Evolutionary conservation across 2,888 invertebrate genomes (phyloP).

Genomic region (Dusona sp.): DNA sequence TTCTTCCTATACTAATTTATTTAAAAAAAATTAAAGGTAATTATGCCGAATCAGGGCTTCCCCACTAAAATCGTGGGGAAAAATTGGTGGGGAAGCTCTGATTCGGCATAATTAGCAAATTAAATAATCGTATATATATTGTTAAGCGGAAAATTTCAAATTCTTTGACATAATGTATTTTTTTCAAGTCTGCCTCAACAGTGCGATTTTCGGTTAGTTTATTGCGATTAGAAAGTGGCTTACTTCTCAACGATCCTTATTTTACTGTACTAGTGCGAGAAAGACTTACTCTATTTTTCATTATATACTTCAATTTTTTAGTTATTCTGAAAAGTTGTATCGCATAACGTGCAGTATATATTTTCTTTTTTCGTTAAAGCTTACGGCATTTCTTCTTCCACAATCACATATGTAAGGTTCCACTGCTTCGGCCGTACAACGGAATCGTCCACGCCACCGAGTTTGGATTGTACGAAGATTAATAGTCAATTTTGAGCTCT

Average conservation of each 20-base stretch:
- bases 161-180: no score
- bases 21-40: no score
- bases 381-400: conserved; percentile 86
- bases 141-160: neutral
- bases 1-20: neutral
- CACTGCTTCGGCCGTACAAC: conserved; percentile 83
- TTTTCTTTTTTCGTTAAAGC: neutral
- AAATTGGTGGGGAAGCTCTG: no score
- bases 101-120: no score
- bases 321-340: neutral
- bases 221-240: neutral
- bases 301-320: neutral
- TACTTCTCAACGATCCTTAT: neutral
- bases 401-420: conserved; percentile 85
- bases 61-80: no score
- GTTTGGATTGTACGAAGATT: conserved; percentile 71
- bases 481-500: conserved; percentile 75
- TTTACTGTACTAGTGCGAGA: neutral
- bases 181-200: no score
- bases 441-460: conserved; percentile 86
- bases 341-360: neutral
- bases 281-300: neutral
- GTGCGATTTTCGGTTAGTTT: neutral
- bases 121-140: neutral
- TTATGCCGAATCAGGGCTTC: no score